phyloP scores from a whole-genome alignment of 64 coral and sea anemone genomes.

The Stylophora pistillata region DNA sequence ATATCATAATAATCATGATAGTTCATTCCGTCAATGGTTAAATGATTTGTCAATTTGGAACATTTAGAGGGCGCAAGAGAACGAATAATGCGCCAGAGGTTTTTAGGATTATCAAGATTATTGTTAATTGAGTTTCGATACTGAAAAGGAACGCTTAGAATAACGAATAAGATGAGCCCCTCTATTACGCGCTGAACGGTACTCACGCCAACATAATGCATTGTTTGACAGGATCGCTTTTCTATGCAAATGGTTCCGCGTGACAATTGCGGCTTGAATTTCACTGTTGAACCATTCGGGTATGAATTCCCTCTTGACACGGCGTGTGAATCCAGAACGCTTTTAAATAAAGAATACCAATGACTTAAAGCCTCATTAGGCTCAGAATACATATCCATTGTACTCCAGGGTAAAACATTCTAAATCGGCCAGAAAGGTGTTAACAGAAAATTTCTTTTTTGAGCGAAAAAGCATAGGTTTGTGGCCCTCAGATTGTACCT shows the following conservation, averaged over 20 bases:
- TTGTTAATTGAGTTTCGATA: too few species aligned
- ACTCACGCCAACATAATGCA: neutral
- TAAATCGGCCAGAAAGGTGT: neutral
- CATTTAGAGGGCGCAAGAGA: too few species aligned
- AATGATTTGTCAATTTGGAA: too few species aligned
- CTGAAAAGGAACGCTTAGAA: conserved; percentile 19
- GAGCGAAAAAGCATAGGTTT: conserved; percentile 21
- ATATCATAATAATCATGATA: too few species aligned
- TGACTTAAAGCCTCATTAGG: neutral
- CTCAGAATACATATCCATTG: neutral
- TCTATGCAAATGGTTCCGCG: neutral
- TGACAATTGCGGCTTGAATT: neutral
- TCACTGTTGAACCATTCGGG: neutral
- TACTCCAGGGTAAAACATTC: neutral
- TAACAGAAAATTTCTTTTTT: neutral
- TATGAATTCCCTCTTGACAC: neutral
- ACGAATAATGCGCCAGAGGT: too few species aligned
- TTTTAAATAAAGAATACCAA: neutral
- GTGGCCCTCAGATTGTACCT: conserved; percentile 3
- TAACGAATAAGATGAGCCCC: conserved; percentile 33
- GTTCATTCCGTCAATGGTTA: too few species aligned
- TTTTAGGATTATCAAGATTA: too few species aligned
- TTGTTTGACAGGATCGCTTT: neutral
- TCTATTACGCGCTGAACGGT: conserved; percentile 25
- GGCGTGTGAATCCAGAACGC: neutral